Evolutionary conservation across 92 coral and sea anemone species (phyloP).

Genomic region (Phenganax subtilis): DNA sequence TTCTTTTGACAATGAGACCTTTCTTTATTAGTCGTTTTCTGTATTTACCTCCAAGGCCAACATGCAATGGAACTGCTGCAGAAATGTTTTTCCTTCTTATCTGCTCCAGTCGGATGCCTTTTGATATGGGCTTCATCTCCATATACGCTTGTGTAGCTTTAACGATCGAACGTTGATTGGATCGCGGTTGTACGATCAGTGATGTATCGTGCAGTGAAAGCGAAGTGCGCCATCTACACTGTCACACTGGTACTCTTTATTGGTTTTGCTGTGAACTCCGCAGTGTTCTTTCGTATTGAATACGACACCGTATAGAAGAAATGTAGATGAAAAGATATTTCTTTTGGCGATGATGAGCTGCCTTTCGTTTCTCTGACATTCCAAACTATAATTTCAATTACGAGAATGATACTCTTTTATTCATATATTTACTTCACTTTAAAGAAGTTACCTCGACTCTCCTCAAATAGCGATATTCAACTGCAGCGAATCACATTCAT

Average conservation of each 20-base stretch:
- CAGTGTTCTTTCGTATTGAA: slow-evolving; percentile 2
- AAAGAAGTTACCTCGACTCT: background rate
- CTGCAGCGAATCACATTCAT: slow-evolving; percentile 6
- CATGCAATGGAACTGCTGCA: background rate
- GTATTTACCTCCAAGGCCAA: slow-evolving; percentile 19
- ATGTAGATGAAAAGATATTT: background rate
- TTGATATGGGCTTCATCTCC: slow-evolving; percentile 20
- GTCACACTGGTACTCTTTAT: background rate
- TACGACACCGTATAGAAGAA: background rate
- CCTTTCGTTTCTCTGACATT: slow-evolving; percentile 1
- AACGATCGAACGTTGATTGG: slow-evolving; percentile 19
- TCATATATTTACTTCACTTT: background rate
- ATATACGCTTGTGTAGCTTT: slow-evolving; percentile 12
- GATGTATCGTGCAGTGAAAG: background rate
- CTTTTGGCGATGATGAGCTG: background rate
- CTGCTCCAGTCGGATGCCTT: background rate
- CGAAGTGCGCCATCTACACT: background rate
- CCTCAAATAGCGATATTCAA: background rate
- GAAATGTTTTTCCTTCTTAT: slow-evolving; percentile 5
- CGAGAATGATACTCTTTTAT: background rate
- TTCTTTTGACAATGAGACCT: background rate
- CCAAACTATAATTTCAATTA: slow-evolving; percentile 10
- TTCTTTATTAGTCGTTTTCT: slow-evolving; percentile 3
- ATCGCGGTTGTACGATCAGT: background rate
- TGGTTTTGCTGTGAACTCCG: background rate